Evolutionary conservation across 2,113 vertebrate species (phyloP).

Genomic region (Tylochromis polylepis): DNA sequence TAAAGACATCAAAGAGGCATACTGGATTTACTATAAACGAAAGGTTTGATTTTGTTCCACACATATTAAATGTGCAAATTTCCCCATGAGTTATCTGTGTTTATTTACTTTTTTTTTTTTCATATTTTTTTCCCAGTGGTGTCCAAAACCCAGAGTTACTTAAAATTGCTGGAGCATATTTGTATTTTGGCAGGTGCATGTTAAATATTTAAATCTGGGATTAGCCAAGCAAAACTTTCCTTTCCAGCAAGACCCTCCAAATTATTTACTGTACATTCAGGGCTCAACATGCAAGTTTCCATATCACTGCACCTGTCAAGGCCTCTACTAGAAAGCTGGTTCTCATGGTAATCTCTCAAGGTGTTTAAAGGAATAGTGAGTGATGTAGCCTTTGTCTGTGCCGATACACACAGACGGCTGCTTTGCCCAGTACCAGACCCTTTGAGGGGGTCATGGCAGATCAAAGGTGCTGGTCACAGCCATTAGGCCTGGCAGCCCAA

Average conservation of each 20-base stretch:
- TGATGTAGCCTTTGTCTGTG: slow-evolving; percentile 66
- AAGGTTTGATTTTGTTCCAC: not conserved
- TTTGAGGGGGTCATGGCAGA: slow-evolving; percentile 74
- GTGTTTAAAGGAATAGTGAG: slow-evolving; percentile 69
- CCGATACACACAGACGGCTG: slow-evolving; percentile 62
- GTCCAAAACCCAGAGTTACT: not conserved
- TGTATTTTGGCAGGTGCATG: not conserved
- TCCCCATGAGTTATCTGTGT: not conserved
- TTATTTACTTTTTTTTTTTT: not conserved
- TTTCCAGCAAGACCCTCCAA: not conserved
- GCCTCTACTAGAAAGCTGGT: slow-evolving; percentile 21
- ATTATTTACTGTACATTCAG: slow-evolving; percentile 20
- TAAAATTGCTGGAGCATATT: not conserved
- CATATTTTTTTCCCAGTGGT: not conserved
- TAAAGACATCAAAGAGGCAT: not conserved
- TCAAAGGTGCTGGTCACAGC: slow-evolving; percentile 81
- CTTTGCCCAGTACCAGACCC: slow-evolving; percentile 59
- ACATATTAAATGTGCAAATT: not conserved
- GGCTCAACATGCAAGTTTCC: slow-evolving; percentile 35
- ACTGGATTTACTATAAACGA: not conserved
- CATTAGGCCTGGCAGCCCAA: slow-evolving; percentile 75
- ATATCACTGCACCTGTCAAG: slow-evolving; percentile 47
- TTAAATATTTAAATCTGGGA: not conserved
- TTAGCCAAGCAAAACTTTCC: not conserved
- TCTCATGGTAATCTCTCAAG: slow-evolving; percentile 66